These are phyloP conservation scores for Vanacampus margaritifer DNA, from an alignment of 2,113 vertebrate species.

Conservation along the genomic window DNA sequence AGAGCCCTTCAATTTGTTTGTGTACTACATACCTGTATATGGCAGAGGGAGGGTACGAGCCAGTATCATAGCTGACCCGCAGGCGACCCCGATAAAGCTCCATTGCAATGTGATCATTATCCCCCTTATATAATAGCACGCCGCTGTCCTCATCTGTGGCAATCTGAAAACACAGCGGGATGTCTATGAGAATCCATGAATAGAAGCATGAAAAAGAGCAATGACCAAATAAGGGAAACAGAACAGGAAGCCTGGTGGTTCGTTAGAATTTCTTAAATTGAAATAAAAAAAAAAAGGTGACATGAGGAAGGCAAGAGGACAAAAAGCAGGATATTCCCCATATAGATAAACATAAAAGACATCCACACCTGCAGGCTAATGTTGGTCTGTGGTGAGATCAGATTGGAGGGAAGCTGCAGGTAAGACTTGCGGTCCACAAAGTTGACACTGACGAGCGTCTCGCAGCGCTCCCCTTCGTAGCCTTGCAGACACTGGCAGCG, in stretches of 20 bases:
- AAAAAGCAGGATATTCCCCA: neutral
- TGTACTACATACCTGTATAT: conserved; percentile 86
- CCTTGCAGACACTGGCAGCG: conserved; percentile 91
- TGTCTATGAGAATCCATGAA: neutral
- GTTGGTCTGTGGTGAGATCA: conserved; percentile 84
- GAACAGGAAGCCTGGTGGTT: too few relatives aligned
- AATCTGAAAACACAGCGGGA: conserved; percentile 73
- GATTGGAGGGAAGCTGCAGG: conserved; percentile 86
- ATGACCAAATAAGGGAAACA: too few relatives aligned
- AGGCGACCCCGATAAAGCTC: conserved; percentile 93
- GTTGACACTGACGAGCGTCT: conserved; percentile 91
- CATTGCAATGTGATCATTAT: conserved; percentile 89
- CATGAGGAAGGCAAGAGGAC: too few relatives aligned
- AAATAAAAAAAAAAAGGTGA: too few relatives aligned
- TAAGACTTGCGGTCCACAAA: conserved; percentile 92
- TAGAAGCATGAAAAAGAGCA: too few relatives aligned
- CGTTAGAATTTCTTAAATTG: too few relatives aligned
- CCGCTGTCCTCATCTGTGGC: conserved; percentile 97
- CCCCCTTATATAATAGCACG: conserved; percentile 91
- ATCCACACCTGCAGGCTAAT: conserved; percentile 89
- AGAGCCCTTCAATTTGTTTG: neutral
- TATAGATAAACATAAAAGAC: neutral
- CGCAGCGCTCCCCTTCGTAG: conserved; percentile 89
- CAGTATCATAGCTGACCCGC: conserved; percentile 93
- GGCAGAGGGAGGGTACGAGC: conserved; percentile 88